Conservation (phyloP, 2,113 vertebrate species). For the Podarcis muralis region DNA sequence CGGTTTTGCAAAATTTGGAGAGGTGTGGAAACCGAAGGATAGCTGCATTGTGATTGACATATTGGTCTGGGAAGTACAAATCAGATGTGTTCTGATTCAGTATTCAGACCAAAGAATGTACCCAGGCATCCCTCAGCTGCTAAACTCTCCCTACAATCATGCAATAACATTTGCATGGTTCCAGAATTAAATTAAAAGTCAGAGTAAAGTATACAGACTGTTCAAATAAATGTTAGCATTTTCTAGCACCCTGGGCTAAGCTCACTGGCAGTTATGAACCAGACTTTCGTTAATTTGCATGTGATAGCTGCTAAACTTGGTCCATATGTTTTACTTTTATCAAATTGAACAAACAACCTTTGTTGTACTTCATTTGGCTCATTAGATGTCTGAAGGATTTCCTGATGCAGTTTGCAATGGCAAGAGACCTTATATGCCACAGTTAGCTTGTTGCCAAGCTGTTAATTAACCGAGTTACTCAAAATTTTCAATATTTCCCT, state of each 20-base stretch:
- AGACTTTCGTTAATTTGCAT: neutral
- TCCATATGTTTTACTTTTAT: neutral
- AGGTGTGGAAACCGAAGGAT: no score
- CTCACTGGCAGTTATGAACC: neutral
- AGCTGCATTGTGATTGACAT: neutral
- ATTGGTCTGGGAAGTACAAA: neutral
- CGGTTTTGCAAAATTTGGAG: no score
- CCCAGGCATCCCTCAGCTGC: neutral
- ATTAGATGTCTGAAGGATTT: conserved; percentile 1
- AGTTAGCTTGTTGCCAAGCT: neutral
- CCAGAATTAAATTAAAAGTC: neutral
- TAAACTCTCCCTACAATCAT: neutral
- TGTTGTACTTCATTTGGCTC: conserved; percentile 9
- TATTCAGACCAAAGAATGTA: neutral
- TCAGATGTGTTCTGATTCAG: neutral
- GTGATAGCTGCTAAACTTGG: neutral
- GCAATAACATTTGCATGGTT: neutral
- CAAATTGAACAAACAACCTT: neutral
- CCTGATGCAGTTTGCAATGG: neutral
- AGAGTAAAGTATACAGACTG: neutral
- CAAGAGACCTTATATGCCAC: neutral
- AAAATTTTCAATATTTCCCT: conserved; percentile 15
- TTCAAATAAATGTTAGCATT: neutral
- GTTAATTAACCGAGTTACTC: conserved; percentile 24
- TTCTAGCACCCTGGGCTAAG: neutral